These are phyloP conservation scores for Augochlora pura DNA, from an alignment of 1,140 invertebrate genomes.

Conservation along the genomic window DNA sequence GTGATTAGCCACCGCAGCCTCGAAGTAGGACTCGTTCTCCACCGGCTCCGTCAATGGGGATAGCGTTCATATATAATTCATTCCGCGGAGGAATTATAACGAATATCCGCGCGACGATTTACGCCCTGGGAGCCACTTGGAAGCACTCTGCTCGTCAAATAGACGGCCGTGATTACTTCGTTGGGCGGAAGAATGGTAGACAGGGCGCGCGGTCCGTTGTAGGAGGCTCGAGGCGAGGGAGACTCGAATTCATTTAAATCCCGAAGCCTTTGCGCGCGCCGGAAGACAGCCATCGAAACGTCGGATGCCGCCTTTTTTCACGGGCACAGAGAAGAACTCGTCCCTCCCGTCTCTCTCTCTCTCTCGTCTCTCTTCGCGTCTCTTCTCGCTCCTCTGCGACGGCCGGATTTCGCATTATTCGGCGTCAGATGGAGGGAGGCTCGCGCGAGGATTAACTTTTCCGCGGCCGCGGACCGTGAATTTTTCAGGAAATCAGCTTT, in stretches of 20 bases:
- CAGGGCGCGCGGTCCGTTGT: neutral
- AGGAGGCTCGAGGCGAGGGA: no score
- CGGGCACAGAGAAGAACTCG: no score
- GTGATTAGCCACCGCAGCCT: neutral
- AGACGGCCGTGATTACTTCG: conserved; percentile 14
- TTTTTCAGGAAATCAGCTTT: conserved; percentile 8
- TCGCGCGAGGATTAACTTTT: conserved; percentile 20
- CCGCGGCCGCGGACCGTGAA: neutral
- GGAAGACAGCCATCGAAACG: conserved; percentile 7
- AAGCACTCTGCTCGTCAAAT: conserved; percentile 21
- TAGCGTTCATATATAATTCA: neutral
- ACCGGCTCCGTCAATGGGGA: no score
- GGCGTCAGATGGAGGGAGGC: neutral
- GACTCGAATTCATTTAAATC: conserved; percentile 30
- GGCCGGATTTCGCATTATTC: conserved; percentile 8
- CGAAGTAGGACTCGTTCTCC: no score
- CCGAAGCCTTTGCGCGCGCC: conserved; percentile 1
- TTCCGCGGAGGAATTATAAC: neutral
- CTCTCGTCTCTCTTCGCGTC: no score
- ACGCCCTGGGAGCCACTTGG: neutral
- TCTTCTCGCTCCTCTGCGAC: no score
- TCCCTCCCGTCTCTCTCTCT: no score
- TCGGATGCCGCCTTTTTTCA: neutral
- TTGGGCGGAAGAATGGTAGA: neutral
- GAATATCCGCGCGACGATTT: neutral